Percentiles rank a stretch among this genome's conserved stretches.
Evolutionary conservation across 2,888 invertebrate species (phyloP).

Genomic region (Aleiodes alternator): DNA sequence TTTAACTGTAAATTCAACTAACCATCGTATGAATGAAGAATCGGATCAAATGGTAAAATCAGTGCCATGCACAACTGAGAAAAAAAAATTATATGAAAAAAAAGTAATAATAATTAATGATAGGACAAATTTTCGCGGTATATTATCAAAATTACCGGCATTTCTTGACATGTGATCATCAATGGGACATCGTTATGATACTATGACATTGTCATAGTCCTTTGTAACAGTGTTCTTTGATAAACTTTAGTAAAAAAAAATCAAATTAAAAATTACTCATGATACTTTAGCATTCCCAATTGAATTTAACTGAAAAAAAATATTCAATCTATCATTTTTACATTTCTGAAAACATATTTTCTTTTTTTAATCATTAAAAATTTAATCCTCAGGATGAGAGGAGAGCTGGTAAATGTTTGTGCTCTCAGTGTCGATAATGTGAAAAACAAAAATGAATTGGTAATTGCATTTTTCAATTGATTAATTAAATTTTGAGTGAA

Average conservation of each 20-base stretch:
- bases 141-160: conserved; percentile 23
- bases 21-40: conserved; percentile 21
- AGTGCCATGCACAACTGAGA: background rate
- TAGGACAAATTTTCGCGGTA: conserved; percentile 3
- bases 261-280: conserved; percentile 9
- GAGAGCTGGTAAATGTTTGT: background rate
- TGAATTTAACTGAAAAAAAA: background rate
- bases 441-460: conserved; percentile 7
- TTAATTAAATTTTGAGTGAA: too few relatives aligned
- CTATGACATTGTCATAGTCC: conserved; percentile 19
- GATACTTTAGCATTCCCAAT: conserved; percentile 41
- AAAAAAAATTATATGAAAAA: conserved; percentile 4
- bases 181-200: conserved; percentile 4
- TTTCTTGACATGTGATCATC: conserved; percentile 25
- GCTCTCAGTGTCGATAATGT: conserved; percentile 19
- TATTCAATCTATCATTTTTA: background rate
- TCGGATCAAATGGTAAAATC: conserved; percentile 21
- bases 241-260: conserved; percentile 23
- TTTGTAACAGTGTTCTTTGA: conserved; percentile 23
- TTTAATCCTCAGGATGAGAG: background rate
- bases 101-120: background rate
- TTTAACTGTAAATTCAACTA: conserved; percentile 20
- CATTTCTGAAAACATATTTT: background rate
- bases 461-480: background rate
- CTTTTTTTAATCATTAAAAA: background rate